Evolutionary conservation across 2,888 invertebrate genomes (phyloP).

Genomic region (Leptinotarsa juncta): DNA sequence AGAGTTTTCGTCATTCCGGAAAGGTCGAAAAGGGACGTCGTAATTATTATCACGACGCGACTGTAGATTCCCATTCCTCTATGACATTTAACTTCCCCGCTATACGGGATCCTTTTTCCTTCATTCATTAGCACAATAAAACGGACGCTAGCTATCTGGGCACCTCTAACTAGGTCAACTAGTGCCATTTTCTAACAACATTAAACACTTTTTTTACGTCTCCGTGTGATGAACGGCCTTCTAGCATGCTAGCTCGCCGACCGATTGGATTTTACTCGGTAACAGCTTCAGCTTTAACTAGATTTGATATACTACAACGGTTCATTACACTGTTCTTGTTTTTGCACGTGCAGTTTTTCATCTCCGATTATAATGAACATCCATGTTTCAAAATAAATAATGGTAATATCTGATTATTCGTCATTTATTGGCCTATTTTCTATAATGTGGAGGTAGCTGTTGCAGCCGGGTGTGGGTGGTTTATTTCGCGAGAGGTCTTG

Average conservation of each 20-base stretch:
- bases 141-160: constrained; percentile 23
- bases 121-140: constrained; percentile 40
- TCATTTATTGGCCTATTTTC: constrained; percentile 11
- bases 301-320: constrained; percentile 33
- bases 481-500: neutral
- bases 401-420: constrained; percentile 7
- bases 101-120: constrained; percentile 19
- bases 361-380: constrained; percentile 2
- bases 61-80: constrained; percentile 3
- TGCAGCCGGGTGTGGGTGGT: neutral
- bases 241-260: constrained; percentile 47
- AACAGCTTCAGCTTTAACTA: constrained; percentile 25
- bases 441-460: neutral
- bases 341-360: constrained; percentile 16
- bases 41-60: constrained; percentile 4
- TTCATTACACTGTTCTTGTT: constrained; percentile 34
- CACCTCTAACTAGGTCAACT: constrained; percentile 43
- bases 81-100: constrained; percentile 12
- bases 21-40: constrained; percentile 13
- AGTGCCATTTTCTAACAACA: constrained; percentile 44
- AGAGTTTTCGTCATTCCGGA: neutral
- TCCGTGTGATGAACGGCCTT: constrained; percentile 46
- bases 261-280: constrained; percentile 36
- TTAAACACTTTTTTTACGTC: constrained; percentile 50
- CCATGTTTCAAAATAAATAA: neutral